Base-by-base conservation (phyloP, 2,113 vertebrate genomes). In the Condylura cristata region DNA sequence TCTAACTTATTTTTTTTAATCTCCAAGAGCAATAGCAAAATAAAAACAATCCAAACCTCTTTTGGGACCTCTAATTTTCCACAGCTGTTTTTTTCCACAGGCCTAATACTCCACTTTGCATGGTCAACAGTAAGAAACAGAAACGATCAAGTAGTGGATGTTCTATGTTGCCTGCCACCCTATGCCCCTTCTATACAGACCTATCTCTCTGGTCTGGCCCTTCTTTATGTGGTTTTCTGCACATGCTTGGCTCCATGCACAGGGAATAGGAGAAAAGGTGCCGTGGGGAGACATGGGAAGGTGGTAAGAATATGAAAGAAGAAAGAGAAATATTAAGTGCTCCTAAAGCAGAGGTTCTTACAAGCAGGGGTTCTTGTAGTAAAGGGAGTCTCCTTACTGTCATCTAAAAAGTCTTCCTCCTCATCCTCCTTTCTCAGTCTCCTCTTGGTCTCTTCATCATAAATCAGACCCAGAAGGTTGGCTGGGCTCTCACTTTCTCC, bases 331-430 rank as follows among this genome's bases (percentile, higher is more conserved):
- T 92, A 98, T 94, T 96, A 98, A 98, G 97, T 98, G 97, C 97
- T 98, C 98, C 98, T 98, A 98, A 98, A 98, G 98, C 98, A 98
- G 98, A 98, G 98, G 93, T 98, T 98, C 98, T 98, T 99, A 98
- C 98, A 98, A 98, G 98, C 98, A 87, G 98, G 98, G 98, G 97
- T 97, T 98, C 98, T 98, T 98, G 98, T 98, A 99, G 98, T 98
- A 99, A 99, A 99, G 98, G 98, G 98, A 98, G 97, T 98, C 98
- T 98, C 98, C 99, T 99, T 98, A 99, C 99, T 99, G 98, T 99
- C 99, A 98, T 99, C 99, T 98, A 99, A 98, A 98, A 99, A 99
- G 98, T 99, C 99, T 98, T 99, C 99, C 78, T 99, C 99, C 97
- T 99, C 99, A 90, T 99, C 99, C 96, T 99, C 99, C 96, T 99